phyloP scores from a whole-genome alignment of 2,113 vertebrate genomes.

The Motacilla alba region DNA sequence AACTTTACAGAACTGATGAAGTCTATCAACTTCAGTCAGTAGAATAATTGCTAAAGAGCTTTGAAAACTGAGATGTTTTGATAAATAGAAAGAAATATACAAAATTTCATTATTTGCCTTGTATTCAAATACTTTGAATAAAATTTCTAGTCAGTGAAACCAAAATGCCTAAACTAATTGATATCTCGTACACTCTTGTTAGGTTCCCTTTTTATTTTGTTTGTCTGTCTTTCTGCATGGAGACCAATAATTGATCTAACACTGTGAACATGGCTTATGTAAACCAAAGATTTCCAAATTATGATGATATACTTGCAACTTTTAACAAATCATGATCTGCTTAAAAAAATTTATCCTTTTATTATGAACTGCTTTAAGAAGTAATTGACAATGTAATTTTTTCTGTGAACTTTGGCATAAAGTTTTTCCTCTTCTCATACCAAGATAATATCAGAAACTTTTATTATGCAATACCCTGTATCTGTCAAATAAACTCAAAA shows the following conservation, averaged over 20 bases:
- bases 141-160: neutral
- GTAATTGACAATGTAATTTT: neutral
- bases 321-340: neutral
- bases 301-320: neutral
- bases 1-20: slow-evolving; percentile 13
- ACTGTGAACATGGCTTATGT: neutral
- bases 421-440: neutral
- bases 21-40: neutral
- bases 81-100: neutral
- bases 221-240: neutral
- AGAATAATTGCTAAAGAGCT: neutral
- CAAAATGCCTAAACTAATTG: neutral
- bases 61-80: neutral
- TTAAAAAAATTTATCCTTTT: neutral
- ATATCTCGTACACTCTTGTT: neutral
- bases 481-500: neutral
- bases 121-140: neutral
- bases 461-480: neutral
- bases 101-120: neutral
- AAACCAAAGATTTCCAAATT: neutral
- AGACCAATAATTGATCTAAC: neutral
- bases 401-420: neutral
- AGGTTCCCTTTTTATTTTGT: neutral
- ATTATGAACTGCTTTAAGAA: neutral
- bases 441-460: neutral